These are phyloP conservation scores for Suncus etruscus DNA, from an alignment of 2,113 vertebrate genomes.

Conservation along the genomic window DNA sequence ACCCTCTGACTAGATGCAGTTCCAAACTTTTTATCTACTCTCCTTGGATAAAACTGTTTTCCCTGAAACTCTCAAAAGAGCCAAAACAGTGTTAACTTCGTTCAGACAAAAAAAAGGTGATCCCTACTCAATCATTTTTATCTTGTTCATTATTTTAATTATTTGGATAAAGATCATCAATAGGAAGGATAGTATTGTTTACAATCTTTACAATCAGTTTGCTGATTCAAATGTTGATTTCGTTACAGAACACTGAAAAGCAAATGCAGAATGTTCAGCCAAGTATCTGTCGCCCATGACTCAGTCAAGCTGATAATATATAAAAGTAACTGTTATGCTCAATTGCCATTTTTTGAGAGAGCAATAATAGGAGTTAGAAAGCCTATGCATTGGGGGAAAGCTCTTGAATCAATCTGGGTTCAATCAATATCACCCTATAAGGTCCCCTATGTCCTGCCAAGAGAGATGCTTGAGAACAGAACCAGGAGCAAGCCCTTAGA, in stretches of 20 bases:
- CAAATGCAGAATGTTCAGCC: background rate
- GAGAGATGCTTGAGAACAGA: too few species aligned
- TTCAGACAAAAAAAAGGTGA: background rate
- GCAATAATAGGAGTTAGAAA: too few species aligned
- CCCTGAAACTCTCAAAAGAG: too few species aligned
- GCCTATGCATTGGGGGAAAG: too few species aligned
- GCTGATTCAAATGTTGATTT: background rate
- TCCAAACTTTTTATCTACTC: too few species aligned
- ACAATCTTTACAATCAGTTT: background rate
- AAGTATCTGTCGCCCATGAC: background rate
- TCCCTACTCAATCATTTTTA: background rate
- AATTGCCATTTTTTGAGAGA: too few species aligned
- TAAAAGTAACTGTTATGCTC: background rate
- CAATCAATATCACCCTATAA: too few species aligned
- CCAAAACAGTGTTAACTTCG: too few species aligned
- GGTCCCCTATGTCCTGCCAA: too few species aligned
- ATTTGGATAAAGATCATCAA: background rate
- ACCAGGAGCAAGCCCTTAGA: too few species aligned
- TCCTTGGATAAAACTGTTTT: too few species aligned
- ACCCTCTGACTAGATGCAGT: background rate
- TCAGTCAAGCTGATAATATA: background rate
- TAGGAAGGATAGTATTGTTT: background rate
- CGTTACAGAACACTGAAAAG: background rate
- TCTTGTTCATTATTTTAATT: background rate
- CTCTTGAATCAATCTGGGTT: too few species aligned